Evolutionary conservation across 2,888 invertebrate species (phyloP).

Genomic region (Alitta virens): DNA sequence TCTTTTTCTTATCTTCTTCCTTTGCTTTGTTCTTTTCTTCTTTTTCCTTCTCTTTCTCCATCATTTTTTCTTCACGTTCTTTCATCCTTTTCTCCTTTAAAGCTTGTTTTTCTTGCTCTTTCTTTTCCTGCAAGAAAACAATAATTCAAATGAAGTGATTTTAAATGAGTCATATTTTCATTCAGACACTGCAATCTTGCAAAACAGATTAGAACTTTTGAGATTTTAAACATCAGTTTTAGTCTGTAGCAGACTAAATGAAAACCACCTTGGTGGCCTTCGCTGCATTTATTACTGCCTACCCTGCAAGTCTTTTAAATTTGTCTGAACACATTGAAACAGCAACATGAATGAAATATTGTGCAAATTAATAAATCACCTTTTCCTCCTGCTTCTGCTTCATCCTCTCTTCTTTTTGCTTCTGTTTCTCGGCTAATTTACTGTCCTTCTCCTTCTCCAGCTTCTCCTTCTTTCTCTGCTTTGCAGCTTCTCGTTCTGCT

Average conservation of each 20-base stretch:
- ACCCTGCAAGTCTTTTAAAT: too few relatives aligned
- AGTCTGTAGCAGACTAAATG: too few relatives aligned
- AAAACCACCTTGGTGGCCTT: too few relatives aligned
- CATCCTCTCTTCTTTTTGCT: conserved; percentile 1
- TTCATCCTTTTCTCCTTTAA: conserved; percentile 25
- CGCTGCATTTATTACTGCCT: too few relatives aligned
- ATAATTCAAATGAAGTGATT: too few relatives aligned
- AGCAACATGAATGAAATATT: too few relatives aligned
- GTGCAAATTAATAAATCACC: conserved; percentile 19
- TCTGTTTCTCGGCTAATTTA: not conserved
- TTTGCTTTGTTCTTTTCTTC: conserved; percentile 37
- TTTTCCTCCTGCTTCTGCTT: conserved; percentile 24
- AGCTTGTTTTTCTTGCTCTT: conserved; percentile 20
- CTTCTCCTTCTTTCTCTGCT: conserved; percentile 16
- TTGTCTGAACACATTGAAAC: too few relatives aligned
- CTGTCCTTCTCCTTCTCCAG: not conserved
- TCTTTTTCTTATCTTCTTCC: conserved; percentile 45
- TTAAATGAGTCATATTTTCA: too few relatives aligned
- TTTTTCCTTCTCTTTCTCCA: conserved; percentile 31
- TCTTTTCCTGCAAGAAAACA: conserved; percentile 19
- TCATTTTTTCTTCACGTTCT: conserved; percentile 27
- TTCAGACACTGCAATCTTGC: too few relatives aligned
- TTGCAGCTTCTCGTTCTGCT: not conserved
- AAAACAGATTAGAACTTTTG: not conserved
- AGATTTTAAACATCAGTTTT: not conserved